These are phyloP conservation scores for Lamellibrachia columna DNA, from an alignment of 2,888 invertebrate genomes.

Conservation along the genomic window DNA sequence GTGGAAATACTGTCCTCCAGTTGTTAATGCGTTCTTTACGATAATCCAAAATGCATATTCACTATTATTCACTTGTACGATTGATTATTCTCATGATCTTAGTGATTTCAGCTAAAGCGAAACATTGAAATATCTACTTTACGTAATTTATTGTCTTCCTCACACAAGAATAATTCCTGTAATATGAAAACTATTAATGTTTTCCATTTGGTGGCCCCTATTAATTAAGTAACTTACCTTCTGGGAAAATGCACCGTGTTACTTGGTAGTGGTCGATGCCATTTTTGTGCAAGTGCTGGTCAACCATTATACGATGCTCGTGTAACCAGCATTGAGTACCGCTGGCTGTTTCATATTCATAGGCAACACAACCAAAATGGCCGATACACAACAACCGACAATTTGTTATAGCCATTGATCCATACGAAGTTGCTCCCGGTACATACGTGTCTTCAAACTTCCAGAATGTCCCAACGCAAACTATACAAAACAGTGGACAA, in stretches of 20 bases:
- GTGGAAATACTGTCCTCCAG: no score
- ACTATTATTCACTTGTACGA: no score
- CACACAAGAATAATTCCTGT: no score
- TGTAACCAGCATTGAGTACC: neutral
- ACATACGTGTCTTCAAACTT: neutral
- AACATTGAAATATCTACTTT: no score
- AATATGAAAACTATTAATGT: neutral
- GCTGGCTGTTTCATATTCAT: neutral
- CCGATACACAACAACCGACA: neutral
- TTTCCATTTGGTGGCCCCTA: neutral
- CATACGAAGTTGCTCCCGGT: neutral
- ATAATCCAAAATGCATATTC: no score
- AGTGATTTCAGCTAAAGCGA: no score
- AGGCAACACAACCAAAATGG: neutral
- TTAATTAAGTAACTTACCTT: neutral
- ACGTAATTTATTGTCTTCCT: no score
- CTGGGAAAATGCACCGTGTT: neutral
- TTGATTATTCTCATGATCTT: no score
- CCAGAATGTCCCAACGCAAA: neutral
- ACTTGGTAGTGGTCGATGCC: neutral
- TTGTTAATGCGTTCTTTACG: no score
- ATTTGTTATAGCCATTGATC: neutral
- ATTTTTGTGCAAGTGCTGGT: neutral
- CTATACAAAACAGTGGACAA: neutral
- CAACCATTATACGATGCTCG: neutral